Conservation (phyloP, 1,140 invertebrate species). For the Drepana arcuata region DNA sequence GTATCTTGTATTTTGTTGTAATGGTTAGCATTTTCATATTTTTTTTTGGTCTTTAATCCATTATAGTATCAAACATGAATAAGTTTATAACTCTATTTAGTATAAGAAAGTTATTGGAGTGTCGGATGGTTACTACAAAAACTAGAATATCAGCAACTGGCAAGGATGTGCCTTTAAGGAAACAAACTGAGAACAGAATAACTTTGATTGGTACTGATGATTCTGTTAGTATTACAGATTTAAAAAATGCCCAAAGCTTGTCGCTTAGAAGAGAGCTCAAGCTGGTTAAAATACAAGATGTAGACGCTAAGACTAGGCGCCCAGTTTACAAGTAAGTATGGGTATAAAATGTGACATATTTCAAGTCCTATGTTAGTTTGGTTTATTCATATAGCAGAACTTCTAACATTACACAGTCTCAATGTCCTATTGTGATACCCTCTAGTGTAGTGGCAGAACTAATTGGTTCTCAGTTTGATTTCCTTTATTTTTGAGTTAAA, state of each 20-base stretch:
- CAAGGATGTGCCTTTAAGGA: conserved; percentile 53
- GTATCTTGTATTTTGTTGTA: too few species aligned
- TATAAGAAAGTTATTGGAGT: conserved; percentile 26
- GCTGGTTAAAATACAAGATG: conserved; percentile 76
- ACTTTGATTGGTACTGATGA: conserved; percentile 67
- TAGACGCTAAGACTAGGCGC: conserved; percentile 74
- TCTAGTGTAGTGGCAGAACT: too few species aligned
- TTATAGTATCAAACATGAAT: conserved; percentile 23
- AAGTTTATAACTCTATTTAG: conserved; percentile 28
- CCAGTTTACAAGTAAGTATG: conserved; percentile 76
- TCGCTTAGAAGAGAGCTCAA: conserved; percentile 76
- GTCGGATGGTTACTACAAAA: conserved; percentile 28
- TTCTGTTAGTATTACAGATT: conserved; percentile 59
- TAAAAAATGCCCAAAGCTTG: conserved; percentile 75
- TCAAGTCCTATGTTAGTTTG: too few species aligned
- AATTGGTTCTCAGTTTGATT: too few species aligned
- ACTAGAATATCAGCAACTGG: conserved; percentile 44
- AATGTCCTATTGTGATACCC: too few species aligned
- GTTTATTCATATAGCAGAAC: too few species aligned
- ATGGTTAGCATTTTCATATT: too few species aligned
- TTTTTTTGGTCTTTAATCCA: not conserved
- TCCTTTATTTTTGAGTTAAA: too few species aligned
- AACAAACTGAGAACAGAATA: conserved; percentile 56
- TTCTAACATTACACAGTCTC: too few species aligned
- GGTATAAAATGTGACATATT: too few species aligned